Conservation (phyloP, 2,888 invertebrate species). For the Ochropleura leucogaster region DNA sequence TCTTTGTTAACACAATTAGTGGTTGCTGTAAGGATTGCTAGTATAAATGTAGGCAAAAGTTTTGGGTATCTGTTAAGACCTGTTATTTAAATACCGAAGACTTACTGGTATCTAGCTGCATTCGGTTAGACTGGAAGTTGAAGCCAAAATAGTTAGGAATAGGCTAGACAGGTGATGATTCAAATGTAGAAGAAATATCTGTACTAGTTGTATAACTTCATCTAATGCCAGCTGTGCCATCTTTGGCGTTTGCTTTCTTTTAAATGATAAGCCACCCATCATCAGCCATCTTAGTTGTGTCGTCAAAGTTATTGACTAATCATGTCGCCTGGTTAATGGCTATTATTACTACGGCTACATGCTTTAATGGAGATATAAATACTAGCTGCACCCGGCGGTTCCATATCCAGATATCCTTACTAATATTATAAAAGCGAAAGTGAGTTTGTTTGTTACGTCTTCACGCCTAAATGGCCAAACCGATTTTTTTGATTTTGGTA, state of each 20-base stretch:
- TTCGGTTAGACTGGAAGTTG: neutral
- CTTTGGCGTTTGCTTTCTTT: neutral
- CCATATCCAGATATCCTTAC: too few species aligned
- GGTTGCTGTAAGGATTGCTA: neutral
- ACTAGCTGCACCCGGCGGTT: too few species aligned
- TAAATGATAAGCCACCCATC: neutral
- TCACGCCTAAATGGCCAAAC: too few species aligned
- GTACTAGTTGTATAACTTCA: neutral
- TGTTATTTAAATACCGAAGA: neutral
- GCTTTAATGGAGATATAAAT: neutral
- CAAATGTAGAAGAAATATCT: neutral
- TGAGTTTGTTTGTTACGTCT: too few species aligned
- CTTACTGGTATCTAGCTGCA: neutral
- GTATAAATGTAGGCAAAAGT: too few species aligned
- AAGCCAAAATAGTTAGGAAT: neutral
- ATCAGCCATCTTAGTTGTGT: neutral
- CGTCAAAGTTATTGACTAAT: neutral
- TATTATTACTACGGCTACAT: neutral
- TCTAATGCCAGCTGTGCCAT: too few species aligned
- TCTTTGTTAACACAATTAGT: constrained; percentile 10
- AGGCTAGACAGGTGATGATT: neutral
- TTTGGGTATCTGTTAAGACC: neutral
- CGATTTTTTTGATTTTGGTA: too few species aligned
- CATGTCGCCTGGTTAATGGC: neutral
- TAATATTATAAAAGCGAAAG: too few species aligned